phyloP scores from a whole-genome alignment of 2,113 vertebrate genomes.

The Tragulus kanchil region DNA sequence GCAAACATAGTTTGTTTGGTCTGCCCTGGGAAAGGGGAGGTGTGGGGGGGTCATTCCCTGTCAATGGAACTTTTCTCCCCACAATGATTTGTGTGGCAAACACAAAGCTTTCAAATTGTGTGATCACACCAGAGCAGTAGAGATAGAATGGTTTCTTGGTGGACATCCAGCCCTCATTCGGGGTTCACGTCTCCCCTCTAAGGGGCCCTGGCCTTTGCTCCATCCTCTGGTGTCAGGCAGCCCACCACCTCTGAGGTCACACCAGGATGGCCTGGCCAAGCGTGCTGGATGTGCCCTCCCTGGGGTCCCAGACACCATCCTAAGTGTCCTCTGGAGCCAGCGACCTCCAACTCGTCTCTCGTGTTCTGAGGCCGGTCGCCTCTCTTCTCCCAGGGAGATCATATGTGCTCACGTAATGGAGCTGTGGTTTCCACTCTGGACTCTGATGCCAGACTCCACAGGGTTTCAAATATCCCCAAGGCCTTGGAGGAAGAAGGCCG shows the following conservation, averaged over 20 bases:
- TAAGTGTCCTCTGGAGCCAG: neutral
- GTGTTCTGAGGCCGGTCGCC: neutral
- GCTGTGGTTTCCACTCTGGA: constrained; percentile 53
- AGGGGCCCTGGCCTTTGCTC: neutral
- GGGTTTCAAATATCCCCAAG: constrained; percentile 66
- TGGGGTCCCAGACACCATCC: neutral
- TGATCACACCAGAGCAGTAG: neutral
- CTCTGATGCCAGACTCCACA: constrained; percentile 31
- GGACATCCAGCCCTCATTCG: neutral
- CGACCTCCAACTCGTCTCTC: neutral
- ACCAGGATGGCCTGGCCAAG: neutral
- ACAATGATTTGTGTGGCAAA: neutral
- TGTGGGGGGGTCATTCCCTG: neutral
- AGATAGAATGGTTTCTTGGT: neutral
- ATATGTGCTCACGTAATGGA: neutral
- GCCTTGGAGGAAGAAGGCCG: neutral
- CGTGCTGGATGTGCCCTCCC: neutral
- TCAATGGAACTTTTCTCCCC: neutral
- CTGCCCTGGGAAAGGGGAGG: neutral
- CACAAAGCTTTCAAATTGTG: neutral
- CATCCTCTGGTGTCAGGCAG: neutral
- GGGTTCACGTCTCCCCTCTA: neutral
- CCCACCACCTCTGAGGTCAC: neutral
- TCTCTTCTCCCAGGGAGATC: constrained; percentile 59
- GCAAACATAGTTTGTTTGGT: neutral